Percentiles rank a stretch among this genome's conserved stretches.
These are phyloP conservation scores for Noctilio leporinus DNA, from an alignment of 2,113 vertebrate genomes.

Conservation along the genomic window DNA sequence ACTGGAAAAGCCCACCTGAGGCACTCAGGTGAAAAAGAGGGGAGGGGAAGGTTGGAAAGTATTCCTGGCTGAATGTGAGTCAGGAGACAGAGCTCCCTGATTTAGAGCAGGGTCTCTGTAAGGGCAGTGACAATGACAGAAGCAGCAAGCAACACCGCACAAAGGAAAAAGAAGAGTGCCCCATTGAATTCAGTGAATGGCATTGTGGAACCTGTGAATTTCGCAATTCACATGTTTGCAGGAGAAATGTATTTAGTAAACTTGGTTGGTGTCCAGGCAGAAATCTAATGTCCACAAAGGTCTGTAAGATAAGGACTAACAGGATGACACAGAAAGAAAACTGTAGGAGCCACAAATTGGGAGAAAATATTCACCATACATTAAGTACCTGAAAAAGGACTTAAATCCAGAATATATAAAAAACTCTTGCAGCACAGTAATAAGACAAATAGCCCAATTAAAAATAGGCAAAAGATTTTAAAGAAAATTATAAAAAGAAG, in stretches of 20 bases:
- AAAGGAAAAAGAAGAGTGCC: background rate
- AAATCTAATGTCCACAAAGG: background rate
- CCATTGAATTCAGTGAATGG: background rate
- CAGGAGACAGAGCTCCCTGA: background rate
- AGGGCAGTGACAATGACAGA: rapidly evolving
- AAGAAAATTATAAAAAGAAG: background rate
- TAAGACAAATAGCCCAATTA: background rate
- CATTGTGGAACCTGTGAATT: background rate
- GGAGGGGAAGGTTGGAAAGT: no score
- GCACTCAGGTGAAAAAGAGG: background rate
- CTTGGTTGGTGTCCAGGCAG: background rate
- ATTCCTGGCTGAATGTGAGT: background rate
- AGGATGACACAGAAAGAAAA: background rate
- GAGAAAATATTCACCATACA: background rate
- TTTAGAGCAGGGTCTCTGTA: background rate
- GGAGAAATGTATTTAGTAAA: background rate
- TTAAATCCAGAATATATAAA: background rate
- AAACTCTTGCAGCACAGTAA: background rate
- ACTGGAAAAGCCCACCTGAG: background rate
- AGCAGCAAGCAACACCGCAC: background rate
- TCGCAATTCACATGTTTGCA: background rate
- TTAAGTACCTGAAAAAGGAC: background rate
- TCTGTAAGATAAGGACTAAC: background rate
- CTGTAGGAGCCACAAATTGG: background rate
- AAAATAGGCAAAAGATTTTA: background rate